These are phyloP conservation scores for Suncus etruscus DNA, from an alignment of 2,113 vertebrate genomes.

Conservation along the genomic window DNA sequence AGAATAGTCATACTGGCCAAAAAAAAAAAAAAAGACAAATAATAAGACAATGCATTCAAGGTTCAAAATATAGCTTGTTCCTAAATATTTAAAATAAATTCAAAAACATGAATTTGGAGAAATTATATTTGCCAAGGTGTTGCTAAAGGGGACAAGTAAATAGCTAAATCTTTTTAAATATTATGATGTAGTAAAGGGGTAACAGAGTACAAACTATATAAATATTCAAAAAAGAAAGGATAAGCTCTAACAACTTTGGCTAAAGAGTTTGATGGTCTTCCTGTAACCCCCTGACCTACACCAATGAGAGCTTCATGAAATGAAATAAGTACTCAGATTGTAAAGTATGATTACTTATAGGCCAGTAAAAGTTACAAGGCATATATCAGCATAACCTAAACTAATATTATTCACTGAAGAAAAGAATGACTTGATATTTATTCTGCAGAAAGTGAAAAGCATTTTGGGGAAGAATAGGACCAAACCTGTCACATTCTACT, in stretches of 20 bases:
- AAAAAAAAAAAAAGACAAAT: background rate
- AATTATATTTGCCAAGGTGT: background rate
- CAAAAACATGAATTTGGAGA: slow-evolving; percentile 15
- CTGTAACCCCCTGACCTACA: background rate
- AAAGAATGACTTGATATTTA: background rate
- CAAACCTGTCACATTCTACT: background rate
- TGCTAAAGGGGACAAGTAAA: background rate
- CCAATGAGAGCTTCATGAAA: background rate
- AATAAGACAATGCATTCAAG: background rate
- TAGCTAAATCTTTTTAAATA: slow-evolving; percentile 20
- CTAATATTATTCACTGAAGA: background rate
- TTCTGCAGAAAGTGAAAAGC: background rate
- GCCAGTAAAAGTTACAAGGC: background rate
- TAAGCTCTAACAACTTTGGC: background rate
- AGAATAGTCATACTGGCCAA: background rate
- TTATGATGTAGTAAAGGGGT: background rate
- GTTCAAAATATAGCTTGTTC: background rate
- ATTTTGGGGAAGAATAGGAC: background rate
- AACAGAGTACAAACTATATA: background rate
- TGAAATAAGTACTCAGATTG: background rate
- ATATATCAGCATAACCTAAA: background rate
- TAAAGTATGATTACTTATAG: background rate
- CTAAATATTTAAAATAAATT: background rate
- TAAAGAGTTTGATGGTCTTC: background rate
- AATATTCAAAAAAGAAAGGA: slow-evolving; percentile 35